Base-by-base conservation (phyloP, 1,140 invertebrate genomes). In the Eumeta japonica region DNA sequence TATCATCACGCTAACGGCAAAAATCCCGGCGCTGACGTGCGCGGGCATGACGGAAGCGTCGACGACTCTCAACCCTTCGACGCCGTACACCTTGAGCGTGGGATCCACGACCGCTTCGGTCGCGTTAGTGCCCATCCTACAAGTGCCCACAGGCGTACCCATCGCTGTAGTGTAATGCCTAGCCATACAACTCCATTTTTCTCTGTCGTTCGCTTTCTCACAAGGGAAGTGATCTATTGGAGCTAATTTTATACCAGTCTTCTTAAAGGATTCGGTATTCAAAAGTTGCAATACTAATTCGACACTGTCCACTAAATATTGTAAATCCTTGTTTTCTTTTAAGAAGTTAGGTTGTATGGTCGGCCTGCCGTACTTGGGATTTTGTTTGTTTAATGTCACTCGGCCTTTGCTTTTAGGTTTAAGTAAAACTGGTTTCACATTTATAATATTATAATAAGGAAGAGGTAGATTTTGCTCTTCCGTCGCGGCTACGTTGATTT, bases 261-360 rank as follows among this genome's bases (percentile, higher is more conserved):
- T 67, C 37, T 70, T 74, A 35, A 74, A 51, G 39, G 70, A 65
- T 40, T 62, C 71, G 3, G 66, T 72, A 35, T 70, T 55, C n/a
- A 75, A 41, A 16, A 75, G 34, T 33, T 75, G 67, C 34, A 75
- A 52, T 0, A 77, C 83, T 28, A 90, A 85, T 58, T 90, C 90
- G 0, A 88, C 86, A 1, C 89, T 89, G 61, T 94, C 90, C 2
- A 92, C 80, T 13, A 94, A 58, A 0, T 83, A 83, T 20, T 84
- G 82, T 55, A 92, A 79, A 53, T 94, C 91, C 20, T 85, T 79
- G 1, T 83, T 80, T 41, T 92, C 86, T n/a, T 82, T 80, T 29
- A 96, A 82, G 43, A 95, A 92, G 58, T 93, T 94, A 0, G 95
- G 92, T 65, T 93, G 87, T 37, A 98, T 92, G 1, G 91, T 71